Base-by-base conservation (phyloP, 2,888 invertebrate species). In the Boloria selene region DNA sequence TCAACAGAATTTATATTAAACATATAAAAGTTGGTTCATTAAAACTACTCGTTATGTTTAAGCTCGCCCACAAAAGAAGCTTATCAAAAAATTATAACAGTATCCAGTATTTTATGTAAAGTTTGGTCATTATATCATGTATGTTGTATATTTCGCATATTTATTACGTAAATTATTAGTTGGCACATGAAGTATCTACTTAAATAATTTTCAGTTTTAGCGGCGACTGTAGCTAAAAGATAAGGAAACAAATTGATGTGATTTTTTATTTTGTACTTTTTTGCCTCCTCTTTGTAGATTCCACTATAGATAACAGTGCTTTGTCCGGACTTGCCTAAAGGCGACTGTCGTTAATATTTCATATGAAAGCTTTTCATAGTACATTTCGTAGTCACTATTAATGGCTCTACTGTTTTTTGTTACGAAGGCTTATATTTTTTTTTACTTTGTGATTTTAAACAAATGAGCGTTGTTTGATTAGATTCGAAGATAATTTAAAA, bases 121-220 rank as follows among this genome's bases (percentile, higher is more conserved):
- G 31, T 31, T 31, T 31, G 31, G 5, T 31, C 31, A 31, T 31
- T 31, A 31, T 26, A 26, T 26, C 5, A 31, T 31, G 31, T 31
- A 31, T 38, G 10, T 38, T 38, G 31, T 38, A 7, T 38, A 38
- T 38, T 10, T 10, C 7, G 10, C 31, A 7, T 31, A 31, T 31
- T 1, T 31, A 31, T 31, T 31, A 7, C 31, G 31, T 31, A 31
- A 10, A 31, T 31, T 7, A 7, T 31, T 62, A 69, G 67, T 67
- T 67, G 67, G 69, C 69, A 65, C 64, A 58, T 38, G 47, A 18
- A 59, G 17, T 59, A 44, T 26, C 58, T 69, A 62, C 64, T 69
- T 59, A 60, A n/a, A n/a, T n/a, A 67, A 45, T 61, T 69, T 54
- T 54, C 18, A 54, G 59, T 62, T 68, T 56, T 42, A 56, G 17